phyloP scores from a whole-genome alignment of 2,113 vertebrate species.

The Takifugu bimaculatus region DNA sequence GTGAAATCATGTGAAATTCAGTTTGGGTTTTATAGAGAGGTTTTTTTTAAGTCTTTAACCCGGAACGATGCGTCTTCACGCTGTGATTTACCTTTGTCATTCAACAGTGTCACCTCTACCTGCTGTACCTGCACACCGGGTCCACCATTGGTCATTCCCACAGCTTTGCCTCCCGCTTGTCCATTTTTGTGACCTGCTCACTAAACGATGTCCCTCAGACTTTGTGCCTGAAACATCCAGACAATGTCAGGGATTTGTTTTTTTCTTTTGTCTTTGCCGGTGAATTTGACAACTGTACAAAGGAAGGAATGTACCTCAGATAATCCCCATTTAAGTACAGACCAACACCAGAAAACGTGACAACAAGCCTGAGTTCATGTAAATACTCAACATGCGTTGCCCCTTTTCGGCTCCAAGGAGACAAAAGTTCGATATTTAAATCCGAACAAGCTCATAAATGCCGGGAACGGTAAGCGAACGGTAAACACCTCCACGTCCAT shows the following conservation, averaged over 20 bases:
- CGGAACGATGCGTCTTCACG: not conserved
- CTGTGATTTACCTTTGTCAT: conserved; percentile 16
- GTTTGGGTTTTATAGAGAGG: too few species aligned
- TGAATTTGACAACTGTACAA: conserved; percentile 30
- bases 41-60: too few species aligned
- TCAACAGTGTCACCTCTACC: conserved; percentile 41
- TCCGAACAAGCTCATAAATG: conserved; percentile 10
- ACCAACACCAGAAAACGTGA: not conserved
- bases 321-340: conserved; percentile 1
- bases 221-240: conserved; percentile 33
- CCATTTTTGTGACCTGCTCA: conserved; percentile 4
- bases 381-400: conserved; percentile 33
- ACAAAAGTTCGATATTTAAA: conserved; percentile 37
- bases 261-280: not conserved
- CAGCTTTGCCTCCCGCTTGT: conserved; percentile 45
- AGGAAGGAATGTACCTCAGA: conserved; percentile 26
- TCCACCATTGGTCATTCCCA: conserved; percentile 5
- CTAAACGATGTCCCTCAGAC: conserved; percentile 15
- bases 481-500: conserved; percentile 7
- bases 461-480: conserved; percentile 8
- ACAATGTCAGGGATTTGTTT: conserved; percentile 1
- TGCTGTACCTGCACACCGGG: conserved; percentile 31
- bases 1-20: too few species aligned
- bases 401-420: conserved; percentile 29
- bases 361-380: not conserved